Conservation (phyloP, 1,140 invertebrate species). For the Drosophila athabasca region DNA sequence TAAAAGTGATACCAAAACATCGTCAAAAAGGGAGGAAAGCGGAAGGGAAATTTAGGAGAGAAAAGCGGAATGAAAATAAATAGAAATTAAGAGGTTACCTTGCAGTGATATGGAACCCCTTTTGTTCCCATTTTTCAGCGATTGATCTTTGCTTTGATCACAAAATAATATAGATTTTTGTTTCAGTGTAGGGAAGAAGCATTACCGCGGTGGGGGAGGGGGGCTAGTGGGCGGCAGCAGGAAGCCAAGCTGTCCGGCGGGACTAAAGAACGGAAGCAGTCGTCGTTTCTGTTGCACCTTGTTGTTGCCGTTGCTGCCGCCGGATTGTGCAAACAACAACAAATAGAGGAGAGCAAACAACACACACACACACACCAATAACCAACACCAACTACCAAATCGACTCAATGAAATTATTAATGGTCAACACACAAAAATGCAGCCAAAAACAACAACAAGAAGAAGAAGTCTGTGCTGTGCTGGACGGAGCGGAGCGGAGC, state of each 20-base stretch:
- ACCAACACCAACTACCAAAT: conserved; percentile 23
- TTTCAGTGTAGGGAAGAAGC: too few species aligned
- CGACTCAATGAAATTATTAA: conserved; percentile 77
- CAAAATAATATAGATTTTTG: too few species aligned
- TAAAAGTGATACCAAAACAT: not conserved
- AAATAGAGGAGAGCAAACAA: conserved; percentile 9
- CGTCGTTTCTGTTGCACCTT: conserved; percentile 7
- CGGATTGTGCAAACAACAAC: conserved; percentile 27
- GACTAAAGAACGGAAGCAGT: conserved; percentile 58
- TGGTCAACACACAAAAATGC: conserved; percentile 68
- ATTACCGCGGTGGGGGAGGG: not conserved
- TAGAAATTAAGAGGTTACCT: too few species aligned
- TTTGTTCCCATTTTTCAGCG: too few species aligned
- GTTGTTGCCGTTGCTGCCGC: conserved; percentile 20
- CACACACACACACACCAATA: conserved; percentile 27
- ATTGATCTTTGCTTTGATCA: too few species aligned
- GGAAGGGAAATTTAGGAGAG: too few species aligned
- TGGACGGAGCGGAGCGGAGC: too few species aligned
- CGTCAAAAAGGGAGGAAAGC: not conserved
- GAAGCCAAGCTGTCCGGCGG: conserved; percentile 22
- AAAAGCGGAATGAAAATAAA: too few species aligned
- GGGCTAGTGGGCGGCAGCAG: not conserved
- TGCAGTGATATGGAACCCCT: too few species aligned
- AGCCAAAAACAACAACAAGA: conserved; percentile 25
- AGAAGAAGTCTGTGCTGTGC: too few species aligned